Percentiles rank a stretch among this genome's conserved stretches.
These are phyloP conservation scores for Gari tellinella DNA, from an alignment of 2,888 invertebrate species.

Conservation along the genomic window DNA sequence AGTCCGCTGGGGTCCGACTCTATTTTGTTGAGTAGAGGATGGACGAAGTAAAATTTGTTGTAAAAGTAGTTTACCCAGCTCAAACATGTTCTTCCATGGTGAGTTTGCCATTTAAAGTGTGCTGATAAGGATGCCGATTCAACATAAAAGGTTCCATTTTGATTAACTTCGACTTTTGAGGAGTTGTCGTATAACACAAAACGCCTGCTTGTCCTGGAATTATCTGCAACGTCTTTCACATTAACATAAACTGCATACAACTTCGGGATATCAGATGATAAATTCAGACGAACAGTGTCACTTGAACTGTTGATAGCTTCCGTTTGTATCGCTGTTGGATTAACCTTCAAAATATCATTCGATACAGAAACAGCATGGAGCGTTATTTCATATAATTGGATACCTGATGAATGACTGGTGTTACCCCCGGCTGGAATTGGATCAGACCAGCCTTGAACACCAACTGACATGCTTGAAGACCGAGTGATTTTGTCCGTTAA, in stretches of 20 bases:
- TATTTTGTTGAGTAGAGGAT: constrained; percentile 44
- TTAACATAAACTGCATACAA: constrained; percentile 54
- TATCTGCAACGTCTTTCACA: constrained; percentile 58
- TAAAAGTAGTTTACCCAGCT: constrained; percentile 52
- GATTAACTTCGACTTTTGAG: constrained; percentile 7
- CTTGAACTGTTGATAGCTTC: constrained; percentile 6
- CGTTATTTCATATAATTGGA: constrained; percentile 32
- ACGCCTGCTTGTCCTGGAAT: constrained; percentile 49
- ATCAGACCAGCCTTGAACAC: constrained; percentile 48
- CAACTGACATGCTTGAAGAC: constrained; percentile 1
- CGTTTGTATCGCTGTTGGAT: background rate
- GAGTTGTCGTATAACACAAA: constrained; percentile 62
- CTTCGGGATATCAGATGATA: constrained; percentile 28
- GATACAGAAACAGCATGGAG: constrained; percentile 30
- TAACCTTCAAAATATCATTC: background rate
- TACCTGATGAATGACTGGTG: constrained; percentile 20
- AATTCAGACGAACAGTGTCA: background rate
- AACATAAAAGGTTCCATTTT: constrained; percentile 25
- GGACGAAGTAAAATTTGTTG: constrained; percentile 42
- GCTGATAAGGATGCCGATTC: constrained; percentile 37
- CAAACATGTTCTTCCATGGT: constrained; percentile 43
- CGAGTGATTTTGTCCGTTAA: constrained; percentile 24
- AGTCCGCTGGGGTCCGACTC: constrained; percentile 19
- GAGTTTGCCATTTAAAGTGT: constrained; percentile 58
- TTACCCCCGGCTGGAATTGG: constrained; percentile 26